Evolutionary conservation across 2,797 vertebrate genomes (phyloP).

Genomic region (Sebastes matsubarae): DNA sequence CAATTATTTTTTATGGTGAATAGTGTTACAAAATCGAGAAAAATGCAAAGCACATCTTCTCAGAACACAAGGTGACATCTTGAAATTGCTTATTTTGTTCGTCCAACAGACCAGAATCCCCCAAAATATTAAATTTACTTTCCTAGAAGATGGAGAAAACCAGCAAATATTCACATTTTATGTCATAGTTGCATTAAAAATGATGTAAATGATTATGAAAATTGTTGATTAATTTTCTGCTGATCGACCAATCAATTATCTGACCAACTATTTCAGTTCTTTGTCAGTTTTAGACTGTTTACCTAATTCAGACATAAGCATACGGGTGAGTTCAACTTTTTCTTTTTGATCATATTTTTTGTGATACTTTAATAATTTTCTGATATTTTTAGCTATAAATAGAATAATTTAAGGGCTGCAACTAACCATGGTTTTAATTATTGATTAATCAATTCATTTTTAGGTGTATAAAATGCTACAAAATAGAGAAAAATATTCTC

Average conservation of each 20-base stretch:
- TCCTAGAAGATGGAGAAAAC: not conserved
- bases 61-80: not conserved
- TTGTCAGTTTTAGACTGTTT: no score
- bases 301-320: not conserved
- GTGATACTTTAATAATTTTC: not conserved
- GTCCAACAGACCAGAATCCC: not conserved
- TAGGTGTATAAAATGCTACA: not conserved
- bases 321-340: no score
- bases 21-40: not conserved
- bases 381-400: not conserved
- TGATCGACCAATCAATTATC: not conserved
- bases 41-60: not conserved
- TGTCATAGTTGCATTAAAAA: not conserved
- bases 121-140: not conserved
- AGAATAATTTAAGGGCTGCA: not conserved
- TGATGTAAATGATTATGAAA: not conserved
- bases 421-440: not conserved
- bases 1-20: no score
- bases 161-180: not conserved
- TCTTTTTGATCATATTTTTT: not conserved
- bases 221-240: not conserved
- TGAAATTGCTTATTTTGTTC: not conserved
- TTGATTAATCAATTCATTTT: not conserved
- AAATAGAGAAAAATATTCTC: not conserved
- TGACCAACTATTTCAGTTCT: not conserved